These are phyloP conservation scores for Pocillopora damicornis DNA, from an alignment of 64 coral and sea anemone species.

Conservation along the genomic window DNA sequence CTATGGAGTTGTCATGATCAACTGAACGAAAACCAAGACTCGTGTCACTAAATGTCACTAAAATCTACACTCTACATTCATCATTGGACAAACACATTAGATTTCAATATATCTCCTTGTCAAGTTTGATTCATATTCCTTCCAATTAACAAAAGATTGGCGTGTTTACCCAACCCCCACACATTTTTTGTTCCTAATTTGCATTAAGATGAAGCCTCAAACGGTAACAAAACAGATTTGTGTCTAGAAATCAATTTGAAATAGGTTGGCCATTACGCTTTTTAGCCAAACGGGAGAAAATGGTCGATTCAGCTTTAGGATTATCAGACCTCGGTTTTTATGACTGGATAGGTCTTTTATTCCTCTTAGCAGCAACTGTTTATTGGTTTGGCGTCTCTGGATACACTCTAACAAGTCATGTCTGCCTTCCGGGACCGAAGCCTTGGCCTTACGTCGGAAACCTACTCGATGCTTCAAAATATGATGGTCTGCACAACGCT, in stretches of 20 bases:
- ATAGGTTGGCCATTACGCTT: neutral
- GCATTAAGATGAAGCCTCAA: too few species aligned
- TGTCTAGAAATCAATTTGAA: neutral
- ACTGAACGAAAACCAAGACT: too few species aligned
- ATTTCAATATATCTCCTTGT: neutral
- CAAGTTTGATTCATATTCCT: neutral
- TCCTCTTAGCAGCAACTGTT: neutral
- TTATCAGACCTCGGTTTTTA: neutral
- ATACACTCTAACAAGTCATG: constrained; percentile 11
- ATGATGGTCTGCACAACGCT: constrained; percentile 45
- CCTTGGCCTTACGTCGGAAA: constrained; percentile 76
- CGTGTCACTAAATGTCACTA: too few species aligned
- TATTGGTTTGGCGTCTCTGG: constrained; percentile 64
- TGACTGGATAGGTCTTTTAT: neutral
- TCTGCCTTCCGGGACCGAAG: constrained; percentile 45
- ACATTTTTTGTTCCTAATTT: too few species aligned
- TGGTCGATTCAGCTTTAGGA: neutral
- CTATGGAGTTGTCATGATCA: too few species aligned
- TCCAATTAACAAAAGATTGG: neutral
- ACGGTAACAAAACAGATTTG: neutral
- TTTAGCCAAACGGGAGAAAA: neutral
- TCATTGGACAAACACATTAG: too few species aligned
- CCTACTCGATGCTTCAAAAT: constrained; percentile 48
- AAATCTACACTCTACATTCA: too few species aligned
- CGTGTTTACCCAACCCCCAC: neutral